Percentiles rank a stretch among this genome's conserved stretches.
phyloP scores from a whole-genome alignment of 2,113 vertebrate species.

The Columba livia region DNA sequence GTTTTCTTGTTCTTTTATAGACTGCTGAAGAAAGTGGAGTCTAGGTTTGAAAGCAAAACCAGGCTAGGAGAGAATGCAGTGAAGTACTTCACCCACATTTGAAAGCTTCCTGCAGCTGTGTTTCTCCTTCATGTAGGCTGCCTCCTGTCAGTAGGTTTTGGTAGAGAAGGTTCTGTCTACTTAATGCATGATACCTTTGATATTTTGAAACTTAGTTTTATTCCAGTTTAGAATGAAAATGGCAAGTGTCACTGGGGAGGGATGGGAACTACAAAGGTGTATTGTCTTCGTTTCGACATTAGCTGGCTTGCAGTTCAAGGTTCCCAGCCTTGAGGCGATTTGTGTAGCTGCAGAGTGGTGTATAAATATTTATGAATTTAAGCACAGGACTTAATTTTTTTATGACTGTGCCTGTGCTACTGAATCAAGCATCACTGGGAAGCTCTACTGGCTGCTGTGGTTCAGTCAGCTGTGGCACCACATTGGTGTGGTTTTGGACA shows the following conservation, averaged over 20 bases:
- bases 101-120: background rate
- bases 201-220: background rate
- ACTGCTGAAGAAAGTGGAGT: background rate
- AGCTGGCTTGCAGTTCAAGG: background rate
- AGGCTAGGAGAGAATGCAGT: background rate
- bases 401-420: background rate
- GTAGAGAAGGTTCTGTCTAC: background rate
- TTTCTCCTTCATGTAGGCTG: background rate
- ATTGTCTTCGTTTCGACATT: rapidly evolving
- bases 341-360: rapidly evolving
- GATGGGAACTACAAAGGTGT: background rate
- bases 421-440: background rate
- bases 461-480: background rate
- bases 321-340: background rate
- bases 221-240: background rate
- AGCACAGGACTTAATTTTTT: background rate
- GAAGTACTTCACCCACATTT: background rate
- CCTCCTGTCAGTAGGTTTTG: background rate
- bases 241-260: background rate
- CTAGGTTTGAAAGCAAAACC: background rate
- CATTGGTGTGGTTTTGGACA: background rate
- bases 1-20: background rate
- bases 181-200: rapidly evolving
- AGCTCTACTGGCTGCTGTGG: background rate
- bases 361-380: background rate